Percentiles rank a stretch among this genome's conserved stretches.
Conservation (phyloP, 2,797 vertebrate species). For the Emys orbicularis region DNA sequence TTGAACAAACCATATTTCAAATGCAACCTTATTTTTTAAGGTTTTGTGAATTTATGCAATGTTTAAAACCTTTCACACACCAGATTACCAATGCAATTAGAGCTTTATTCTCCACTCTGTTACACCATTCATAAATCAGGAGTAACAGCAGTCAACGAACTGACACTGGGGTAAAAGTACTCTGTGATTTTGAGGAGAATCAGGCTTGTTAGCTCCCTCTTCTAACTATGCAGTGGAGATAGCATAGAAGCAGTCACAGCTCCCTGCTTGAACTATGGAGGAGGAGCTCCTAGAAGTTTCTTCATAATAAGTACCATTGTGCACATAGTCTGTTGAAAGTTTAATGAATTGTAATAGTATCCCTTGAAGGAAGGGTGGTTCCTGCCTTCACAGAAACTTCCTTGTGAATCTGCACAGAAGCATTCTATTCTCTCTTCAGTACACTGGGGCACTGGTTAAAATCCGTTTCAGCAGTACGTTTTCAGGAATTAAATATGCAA, state of each 20-base stretch:
- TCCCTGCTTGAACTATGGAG: slow-evolving; percentile 44
- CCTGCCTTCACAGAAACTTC: slow-evolving; percentile 73
- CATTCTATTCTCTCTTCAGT: slow-evolving; percentile 60
- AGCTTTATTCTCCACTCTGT: not conserved
- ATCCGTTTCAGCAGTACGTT: slow-evolving; percentile 40
- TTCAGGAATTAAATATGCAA: not conserved
- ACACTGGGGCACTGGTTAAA: slow-evolving; percentile 62
- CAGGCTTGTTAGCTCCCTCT: not conserved
- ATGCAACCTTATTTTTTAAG: not conserved
- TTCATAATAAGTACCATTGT: slow-evolving; percentile 77
- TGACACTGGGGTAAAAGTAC: not conserved
- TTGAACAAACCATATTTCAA: not conserved
- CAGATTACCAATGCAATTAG: not conserved
- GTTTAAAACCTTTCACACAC: not conserved
- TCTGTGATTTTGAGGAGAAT: not conserved
- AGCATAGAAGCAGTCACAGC: not conserved
- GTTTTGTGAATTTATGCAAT: not conserved
- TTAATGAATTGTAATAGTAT: slow-evolving; percentile 76
- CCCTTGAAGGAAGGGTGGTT: slow-evolving; percentile 72
- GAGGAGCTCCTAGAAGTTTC: slow-evolving; percentile 43
- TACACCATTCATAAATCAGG: not conserved
- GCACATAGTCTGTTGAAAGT: slow-evolving; percentile 53
- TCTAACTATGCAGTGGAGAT: slow-evolving; percentile 6
- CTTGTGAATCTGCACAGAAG: slow-evolving; percentile 73
- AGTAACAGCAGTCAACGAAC: not conserved